Evolutionary conservation across 2,113 vertebrate species (phyloP).

Genomic region (Calonectris borealis): DNA sequence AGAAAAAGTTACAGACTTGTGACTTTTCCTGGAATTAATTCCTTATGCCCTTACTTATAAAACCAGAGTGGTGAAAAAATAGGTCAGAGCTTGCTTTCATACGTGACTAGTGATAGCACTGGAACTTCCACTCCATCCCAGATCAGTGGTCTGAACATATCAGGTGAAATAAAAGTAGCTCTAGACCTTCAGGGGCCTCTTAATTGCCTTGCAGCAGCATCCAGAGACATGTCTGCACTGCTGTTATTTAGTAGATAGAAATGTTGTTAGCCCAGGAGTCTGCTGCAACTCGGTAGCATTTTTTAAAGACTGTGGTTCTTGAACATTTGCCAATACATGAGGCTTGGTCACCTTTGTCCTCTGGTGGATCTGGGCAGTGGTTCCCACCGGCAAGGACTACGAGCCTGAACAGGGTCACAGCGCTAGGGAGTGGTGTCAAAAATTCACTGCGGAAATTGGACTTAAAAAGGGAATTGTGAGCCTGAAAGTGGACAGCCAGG

Average conservation of each 20-base stretch:
- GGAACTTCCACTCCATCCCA: not conserved
- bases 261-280: not conserved
- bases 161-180: not conserved
- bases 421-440: not conserved
- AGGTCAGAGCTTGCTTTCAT: not conserved
- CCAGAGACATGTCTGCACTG: not conserved
- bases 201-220: not conserved
- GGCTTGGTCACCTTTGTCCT: not conserved
- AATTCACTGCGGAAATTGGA: not conserved
- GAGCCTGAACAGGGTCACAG: accelerated
- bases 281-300: not conserved
- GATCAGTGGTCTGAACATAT: not conserved
- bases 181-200: not conserved
- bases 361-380: not conserved
- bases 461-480: not conserved
- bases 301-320: not conserved
- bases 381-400: not conserved
- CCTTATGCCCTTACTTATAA: not conserved
- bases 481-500: not conserved
- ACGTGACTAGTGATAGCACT: not conserved
- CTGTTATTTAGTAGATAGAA: not conserved
- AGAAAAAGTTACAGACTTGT: not conserved
- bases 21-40: not conserved
- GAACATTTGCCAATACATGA: not conserved
- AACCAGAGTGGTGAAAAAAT: not conserved